Evolutionary conservation across 2,797 vertebrate genomes (phyloP).

Genomic region (Danio albolineatus): DNA sequence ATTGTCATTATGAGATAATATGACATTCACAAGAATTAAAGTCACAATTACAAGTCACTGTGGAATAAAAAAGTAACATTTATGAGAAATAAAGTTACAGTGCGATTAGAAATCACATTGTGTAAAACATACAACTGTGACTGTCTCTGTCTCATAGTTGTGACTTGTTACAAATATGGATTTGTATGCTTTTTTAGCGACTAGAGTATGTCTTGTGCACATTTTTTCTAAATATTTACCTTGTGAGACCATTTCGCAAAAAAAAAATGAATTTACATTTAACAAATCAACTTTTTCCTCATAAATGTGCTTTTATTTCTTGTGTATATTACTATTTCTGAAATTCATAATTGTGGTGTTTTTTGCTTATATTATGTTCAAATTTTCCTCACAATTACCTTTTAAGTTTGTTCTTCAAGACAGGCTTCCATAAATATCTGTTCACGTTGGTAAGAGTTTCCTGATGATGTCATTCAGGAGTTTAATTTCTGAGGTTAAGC

Average conservation of each 20-base stretch:
- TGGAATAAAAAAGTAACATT: too few relatives aligned
- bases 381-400: too few relatives aligned
- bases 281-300: neutral
- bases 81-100: too few relatives aligned
- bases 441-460: constrained; percentile 52
- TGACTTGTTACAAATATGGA: neutral
- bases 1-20: too few relatives aligned
- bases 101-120: neutral
- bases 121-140: neutral
- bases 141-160: neutral
- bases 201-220: too few relatives aligned
- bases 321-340: too few relatives aligned
- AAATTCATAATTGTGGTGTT: too few relatives aligned
- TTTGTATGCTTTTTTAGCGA: neutral
- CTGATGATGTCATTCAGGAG: constrained; percentile 69
- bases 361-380: neutral
- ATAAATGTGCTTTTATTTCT: neutral
- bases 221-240: too few relatives aligned
- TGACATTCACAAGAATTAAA: too few relatives aligned
- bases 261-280: neutral
- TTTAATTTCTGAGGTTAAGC: constrained; percentile 64
- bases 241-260: too few relatives aligned
- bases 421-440: neutral
- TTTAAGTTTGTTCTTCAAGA: neutral
- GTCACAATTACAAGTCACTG: too few relatives aligned